Evolutionary conservation across 2,113 vertebrate genomes (phyloP).

Genomic region (Platichthys flesus): DNA sequence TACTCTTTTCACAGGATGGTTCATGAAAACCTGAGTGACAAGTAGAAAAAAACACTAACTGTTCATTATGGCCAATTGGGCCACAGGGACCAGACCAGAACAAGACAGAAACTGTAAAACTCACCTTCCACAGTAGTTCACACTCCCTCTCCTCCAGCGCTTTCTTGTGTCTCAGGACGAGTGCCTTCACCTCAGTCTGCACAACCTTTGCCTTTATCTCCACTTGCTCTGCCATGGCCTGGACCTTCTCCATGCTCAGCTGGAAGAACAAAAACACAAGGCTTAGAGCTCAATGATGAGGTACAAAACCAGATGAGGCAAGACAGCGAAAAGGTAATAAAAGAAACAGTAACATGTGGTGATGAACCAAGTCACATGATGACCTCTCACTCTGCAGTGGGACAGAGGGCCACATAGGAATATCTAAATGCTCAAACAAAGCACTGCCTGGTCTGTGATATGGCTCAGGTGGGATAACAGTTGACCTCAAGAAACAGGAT

Average conservation of each 20-base stretch:
- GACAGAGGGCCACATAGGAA: neutral
- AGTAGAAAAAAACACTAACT: neutral
- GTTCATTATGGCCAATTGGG: neutral
- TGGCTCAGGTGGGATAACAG: slow-evolving; percentile 20
- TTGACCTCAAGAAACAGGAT: slow-evolving; percentile 50
- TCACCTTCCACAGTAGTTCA: slow-evolving; percentile 98
- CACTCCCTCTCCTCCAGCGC: slow-evolving; percentile 97
- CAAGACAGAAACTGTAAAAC: neutral
- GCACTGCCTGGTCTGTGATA: slow-evolving; percentile 21
- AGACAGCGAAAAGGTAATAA: no score
- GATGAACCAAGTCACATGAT: neutral
- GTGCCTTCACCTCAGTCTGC: slow-evolving; percentile 96
- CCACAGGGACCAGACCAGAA: neutral
- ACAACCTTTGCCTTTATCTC: slow-evolving; percentile 98
- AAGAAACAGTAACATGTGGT: neutral
- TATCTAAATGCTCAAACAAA: neutral
- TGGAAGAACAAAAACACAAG: slow-evolving; percentile 58
- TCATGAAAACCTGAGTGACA: neutral
- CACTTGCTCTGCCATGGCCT: slow-evolving; percentile 97
- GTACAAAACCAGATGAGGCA: no score
- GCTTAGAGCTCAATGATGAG: neutral
- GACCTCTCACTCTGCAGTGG: neutral
- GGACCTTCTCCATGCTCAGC: slow-evolving; percentile 97
- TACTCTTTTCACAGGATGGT: neutral
- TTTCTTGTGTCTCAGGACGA: slow-evolving; percentile 93